Evolutionary conservation across 2,113 vertebrate genomes (phyloP).

Genomic region (Peromyscus californicus): DNA sequence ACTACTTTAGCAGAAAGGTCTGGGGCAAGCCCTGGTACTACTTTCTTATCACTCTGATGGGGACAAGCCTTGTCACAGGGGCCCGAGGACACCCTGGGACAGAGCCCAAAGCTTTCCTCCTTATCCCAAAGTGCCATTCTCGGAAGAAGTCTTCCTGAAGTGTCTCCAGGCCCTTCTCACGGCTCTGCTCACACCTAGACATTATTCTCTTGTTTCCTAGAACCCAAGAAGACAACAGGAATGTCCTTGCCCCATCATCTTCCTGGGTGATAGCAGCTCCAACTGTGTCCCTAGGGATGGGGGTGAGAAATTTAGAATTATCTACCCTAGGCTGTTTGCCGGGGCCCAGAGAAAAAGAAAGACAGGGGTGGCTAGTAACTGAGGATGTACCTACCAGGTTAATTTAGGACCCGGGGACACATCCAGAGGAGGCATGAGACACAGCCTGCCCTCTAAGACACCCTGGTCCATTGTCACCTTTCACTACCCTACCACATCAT

Average conservation of each 20-base stretch:
- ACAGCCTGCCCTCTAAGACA: background rate
- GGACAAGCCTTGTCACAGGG: background rate
- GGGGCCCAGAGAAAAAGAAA: background rate
- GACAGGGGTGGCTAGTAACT: background rate
- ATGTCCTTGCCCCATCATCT: no score
- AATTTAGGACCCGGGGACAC: background rate
- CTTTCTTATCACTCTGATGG: background rate
- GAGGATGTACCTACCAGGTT: no score
- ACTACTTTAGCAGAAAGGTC: background rate
- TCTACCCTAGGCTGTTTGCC: slow-evolving; percentile 16
- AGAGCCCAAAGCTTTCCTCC: background rate
- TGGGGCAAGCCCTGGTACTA: background rate
- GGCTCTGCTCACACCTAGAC: background rate
- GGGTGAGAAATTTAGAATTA: background rate
- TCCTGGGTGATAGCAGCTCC: background rate
- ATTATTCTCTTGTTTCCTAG: background rate
- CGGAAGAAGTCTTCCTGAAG: background rate
- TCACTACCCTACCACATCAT: background rate
- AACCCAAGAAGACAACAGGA: background rate
- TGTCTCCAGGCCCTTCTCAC: background rate
- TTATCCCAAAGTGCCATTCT: background rate
- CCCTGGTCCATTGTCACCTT: background rate
- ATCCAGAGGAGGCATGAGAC: background rate
- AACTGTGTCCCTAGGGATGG: background rate
- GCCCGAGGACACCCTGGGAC: background rate